Conservation (phyloP, 1,140 invertebrate genomes). For the Drosophila simulans region DNA sequence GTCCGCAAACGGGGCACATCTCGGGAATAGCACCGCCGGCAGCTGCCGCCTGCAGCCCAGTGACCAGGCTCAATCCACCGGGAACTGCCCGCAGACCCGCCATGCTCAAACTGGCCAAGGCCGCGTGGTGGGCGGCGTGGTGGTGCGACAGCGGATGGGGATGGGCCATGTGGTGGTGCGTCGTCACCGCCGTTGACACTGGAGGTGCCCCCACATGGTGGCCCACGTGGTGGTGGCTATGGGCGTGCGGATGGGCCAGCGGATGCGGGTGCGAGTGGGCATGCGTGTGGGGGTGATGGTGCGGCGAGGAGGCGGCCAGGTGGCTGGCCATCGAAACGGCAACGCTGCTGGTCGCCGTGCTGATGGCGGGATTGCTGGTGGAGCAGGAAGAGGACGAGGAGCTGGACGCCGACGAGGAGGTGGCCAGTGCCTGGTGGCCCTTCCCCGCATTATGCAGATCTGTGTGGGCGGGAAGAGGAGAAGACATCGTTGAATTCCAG, state of each 20-base stretch:
- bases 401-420: constrained; percentile 69
- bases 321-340: constrained; percentile 69
- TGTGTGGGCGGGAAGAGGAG: constrained; percentile 18
- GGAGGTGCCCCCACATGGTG: constrained; percentile 50
- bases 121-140: constrained; percentile 70
- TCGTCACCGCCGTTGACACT: constrained; percentile 41
- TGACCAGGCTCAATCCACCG: constrained; percentile 65
- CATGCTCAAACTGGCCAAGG: constrained; percentile 73
- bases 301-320: constrained; percentile 62
- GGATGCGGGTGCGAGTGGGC: constrained; percentile 41
- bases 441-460: constrained; percentile 76
- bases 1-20: constrained; percentile 91
- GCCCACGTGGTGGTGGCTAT: constrained; percentile 52
- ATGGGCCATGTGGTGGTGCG: constrained; percentile 75
- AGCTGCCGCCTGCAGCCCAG: constrained; percentile 63
- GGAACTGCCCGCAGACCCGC: constrained; percentile 70
- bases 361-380: constrained; percentile 71
- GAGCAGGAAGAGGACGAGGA: constrained; percentile 71
- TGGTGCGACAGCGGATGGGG: constrained; percentile 68
- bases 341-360: constrained; percentile 65
- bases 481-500: constrained; percentile 19
- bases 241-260: constrained; percentile 61
- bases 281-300: constrained; percentile 44
- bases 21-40: constrained; percentile 75
- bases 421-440: constrained; percentile 58